Conservation (phyloP, 2,113 vertebrate species). For the Alethe castanea region DNA sequence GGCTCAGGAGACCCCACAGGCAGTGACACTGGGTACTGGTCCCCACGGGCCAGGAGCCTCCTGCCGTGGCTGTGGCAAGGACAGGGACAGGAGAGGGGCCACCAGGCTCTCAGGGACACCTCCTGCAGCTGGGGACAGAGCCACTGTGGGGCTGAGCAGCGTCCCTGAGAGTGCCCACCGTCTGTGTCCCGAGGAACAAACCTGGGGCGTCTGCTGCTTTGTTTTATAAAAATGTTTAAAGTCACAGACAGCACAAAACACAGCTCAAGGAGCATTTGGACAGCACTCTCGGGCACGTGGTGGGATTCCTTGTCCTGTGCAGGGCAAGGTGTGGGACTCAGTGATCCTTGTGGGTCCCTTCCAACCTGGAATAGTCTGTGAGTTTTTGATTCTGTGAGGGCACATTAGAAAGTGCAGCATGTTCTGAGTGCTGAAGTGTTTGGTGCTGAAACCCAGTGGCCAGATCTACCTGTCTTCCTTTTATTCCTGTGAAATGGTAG, state of each 20-base stretch:
- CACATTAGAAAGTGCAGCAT: background rate
- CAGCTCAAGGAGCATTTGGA: background rate
- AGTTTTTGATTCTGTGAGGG: background rate
- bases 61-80: background rate
- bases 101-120: accelerated
- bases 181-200: background rate
- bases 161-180: accelerated
- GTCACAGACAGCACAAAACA: accelerated
- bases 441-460: background rate
- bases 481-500: background rate
- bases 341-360: background rate
- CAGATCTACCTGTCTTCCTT: background rate
- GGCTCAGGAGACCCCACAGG: too few relatives aligned
- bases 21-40: too few relatives aligned
- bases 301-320: background rate
- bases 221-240: background rate
- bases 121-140: background rate
- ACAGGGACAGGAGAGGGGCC: accelerated
- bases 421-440: background rate
- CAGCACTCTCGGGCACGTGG: accelerated
- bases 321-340: background rate
- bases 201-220: too few relatives aligned
- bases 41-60: accelerated
- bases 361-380: background rate
- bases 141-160: accelerated